Conservation (phyloP, 1,140 invertebrate genomes). For the Pogonomyrmex californicus region DNA sequence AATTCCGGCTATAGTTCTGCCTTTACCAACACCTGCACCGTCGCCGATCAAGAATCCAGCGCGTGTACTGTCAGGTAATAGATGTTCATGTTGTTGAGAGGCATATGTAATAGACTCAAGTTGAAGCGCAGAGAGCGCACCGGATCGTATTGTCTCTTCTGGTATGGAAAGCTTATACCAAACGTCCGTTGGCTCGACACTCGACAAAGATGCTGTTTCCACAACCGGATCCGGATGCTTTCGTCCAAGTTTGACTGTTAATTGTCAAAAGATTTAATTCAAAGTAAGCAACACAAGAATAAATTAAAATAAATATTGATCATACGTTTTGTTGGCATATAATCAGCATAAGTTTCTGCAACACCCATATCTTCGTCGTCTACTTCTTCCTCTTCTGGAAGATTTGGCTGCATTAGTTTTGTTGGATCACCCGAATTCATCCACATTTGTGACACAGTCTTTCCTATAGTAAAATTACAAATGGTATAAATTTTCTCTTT, state of each 20-base stretch:
- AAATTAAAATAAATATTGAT: slow-evolving; percentile 48
- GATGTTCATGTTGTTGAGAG: slow-evolving; percentile 97
- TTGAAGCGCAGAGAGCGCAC: slow-evolving; percentile 97
- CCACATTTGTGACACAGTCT: slow-evolving; percentile 88
- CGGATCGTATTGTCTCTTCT: slow-evolving; percentile 93
- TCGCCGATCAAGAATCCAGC: slow-evolving; percentile 99
- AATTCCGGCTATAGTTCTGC: slow-evolving; percentile 98
- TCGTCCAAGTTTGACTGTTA: slow-evolving; percentile 95
- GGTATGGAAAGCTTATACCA: slow-evolving; percentile 96
- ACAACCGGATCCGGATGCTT: slow-evolving; percentile 99
- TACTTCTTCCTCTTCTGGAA: slow-evolving; percentile 93
- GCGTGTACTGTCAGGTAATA: slow-evolving; percentile 95
- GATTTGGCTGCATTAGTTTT: slow-evolving; percentile 83
- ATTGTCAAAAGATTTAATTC: slow-evolving; percentile 43
- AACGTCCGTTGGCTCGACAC: slow-evolving; percentile 98
- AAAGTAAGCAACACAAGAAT: background rate
- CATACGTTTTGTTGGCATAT: slow-evolving; percentile 98
- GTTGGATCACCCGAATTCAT: slow-evolving; percentile 86
- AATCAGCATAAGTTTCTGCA: slow-evolving; percentile 99
- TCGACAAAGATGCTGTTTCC: slow-evolving; percentile 98
- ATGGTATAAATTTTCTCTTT: background rate
- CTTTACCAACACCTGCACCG: slow-evolving; percentile 99
- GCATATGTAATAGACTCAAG: slow-evolving; percentile 99
- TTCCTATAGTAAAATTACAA: slow-evolving; percentile 77
- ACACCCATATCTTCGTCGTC: slow-evolving; percentile 99